Percentiles rank a stretch among this genome's conserved stretches.
phyloP scores from a whole-genome alignment of 2,797 vertebrate species.

The Hapalemur alaotrensis region DNA sequence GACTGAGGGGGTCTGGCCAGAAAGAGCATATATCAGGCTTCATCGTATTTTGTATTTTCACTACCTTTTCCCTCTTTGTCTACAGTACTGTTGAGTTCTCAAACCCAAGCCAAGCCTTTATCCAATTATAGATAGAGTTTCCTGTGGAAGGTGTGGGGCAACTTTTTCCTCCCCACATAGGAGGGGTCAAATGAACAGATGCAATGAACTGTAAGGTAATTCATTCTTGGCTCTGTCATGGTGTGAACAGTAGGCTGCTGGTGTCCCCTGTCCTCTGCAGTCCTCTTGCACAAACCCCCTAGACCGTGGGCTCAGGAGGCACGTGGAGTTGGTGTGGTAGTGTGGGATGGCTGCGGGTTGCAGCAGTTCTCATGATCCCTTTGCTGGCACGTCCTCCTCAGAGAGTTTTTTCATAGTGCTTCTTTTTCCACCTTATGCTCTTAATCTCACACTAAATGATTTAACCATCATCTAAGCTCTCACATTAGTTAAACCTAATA shows the following conservation, averaged over 20 bases:
- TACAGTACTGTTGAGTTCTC: neutral
- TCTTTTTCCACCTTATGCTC: neutral
- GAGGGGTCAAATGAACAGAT: neutral
- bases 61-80: neutral
- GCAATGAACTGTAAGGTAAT: no score
- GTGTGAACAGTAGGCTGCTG: neutral
- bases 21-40: neutral
- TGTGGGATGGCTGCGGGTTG: no score
- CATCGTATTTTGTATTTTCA: neutral
- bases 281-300: neutral
- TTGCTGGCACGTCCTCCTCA: neutral
- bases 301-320: neutral
- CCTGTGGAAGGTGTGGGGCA: neutral
- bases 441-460: neutral
- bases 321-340: accelerated
- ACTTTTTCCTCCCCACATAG: neutral
- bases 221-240: neutral
- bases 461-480: neutral
- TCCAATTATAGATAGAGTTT: neutral
- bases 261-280: no score
- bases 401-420: no score
- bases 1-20: neutral
- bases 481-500: neutral
- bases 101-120: neutral
- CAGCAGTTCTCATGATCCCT: neutral